Conservation (phyloP, 53 echinoderm and acorn worm genomes). For the Apostichopus leukothele region DNA sequence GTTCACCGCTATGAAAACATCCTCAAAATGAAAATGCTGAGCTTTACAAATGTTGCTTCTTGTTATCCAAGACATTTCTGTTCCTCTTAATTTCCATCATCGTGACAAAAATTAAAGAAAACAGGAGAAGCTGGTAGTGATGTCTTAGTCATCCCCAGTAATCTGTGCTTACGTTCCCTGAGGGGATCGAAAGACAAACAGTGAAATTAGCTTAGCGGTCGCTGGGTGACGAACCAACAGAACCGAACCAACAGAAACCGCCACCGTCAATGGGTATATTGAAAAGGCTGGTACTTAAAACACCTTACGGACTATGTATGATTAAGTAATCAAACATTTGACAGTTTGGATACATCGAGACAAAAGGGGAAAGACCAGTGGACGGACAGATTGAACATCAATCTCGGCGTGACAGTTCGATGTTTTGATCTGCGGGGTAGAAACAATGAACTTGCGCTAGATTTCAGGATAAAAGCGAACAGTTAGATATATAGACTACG, state of each 20-base stretch:
- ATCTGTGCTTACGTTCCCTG: constrained; percentile 33
- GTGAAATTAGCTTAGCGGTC: constrained; percentile 32
- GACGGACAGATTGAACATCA: not conserved
- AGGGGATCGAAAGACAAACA: constrained; percentile 16
- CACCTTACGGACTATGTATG: constrained; percentile 41
- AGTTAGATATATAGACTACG: not conserved
- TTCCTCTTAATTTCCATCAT: constrained; percentile 21
- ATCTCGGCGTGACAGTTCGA: not conserved
- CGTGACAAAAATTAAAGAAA: constrained; percentile 11
- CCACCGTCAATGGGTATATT: not conserved
- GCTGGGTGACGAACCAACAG: constrained; percentile 32
- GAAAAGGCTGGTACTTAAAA: not conserved
- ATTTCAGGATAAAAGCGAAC: not conserved
- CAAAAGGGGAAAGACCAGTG: not conserved
- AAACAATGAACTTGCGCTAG: constrained; percentile 21
- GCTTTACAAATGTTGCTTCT: constrained; percentile 34
- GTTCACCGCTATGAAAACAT: constrained; percentile 11
- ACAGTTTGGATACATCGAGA: constrained; percentile 8
- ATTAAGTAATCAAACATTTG: constrained; percentile 42
- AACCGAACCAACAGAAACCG: constrained; percentile 2
- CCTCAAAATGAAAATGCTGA: not conserved
- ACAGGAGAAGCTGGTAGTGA: constrained; percentile 12
- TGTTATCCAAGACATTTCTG: constrained; percentile 20
- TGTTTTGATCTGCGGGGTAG: constrained; percentile 26
- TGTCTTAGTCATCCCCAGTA: constrained; percentile 38